Evolutionary conservation across 2,113 vertebrate species (phyloP).

Genomic region (Festucalex cinctus): DNA sequence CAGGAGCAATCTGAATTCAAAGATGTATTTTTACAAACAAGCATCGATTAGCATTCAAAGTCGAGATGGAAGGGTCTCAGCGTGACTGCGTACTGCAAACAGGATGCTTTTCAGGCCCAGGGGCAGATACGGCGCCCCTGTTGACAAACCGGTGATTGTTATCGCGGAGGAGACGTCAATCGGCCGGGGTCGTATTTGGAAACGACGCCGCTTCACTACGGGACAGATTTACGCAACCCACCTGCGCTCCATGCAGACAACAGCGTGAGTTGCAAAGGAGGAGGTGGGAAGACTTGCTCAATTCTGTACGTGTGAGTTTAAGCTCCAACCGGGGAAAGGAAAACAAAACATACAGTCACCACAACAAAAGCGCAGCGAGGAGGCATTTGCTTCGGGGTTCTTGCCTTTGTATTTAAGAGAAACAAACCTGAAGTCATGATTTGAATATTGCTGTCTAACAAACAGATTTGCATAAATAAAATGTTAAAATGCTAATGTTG

Average conservation of each 20-base stretch:
- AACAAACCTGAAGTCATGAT: constrained; percentile 14
- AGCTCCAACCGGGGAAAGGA: neutral
- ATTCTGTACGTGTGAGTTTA: neutral
- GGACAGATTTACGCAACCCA: constrained; percentile 37
- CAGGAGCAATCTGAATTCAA: constrained; percentile 35
- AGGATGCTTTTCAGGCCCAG: constrained; percentile 37
- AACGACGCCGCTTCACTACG: constrained; percentile 28
- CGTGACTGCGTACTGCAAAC: constrained; percentile 55
- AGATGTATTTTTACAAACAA: constrained; percentile 57
- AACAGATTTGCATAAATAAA: constrained; percentile 11
- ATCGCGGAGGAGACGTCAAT: constrained; percentile 55
- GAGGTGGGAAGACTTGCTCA: neutral
- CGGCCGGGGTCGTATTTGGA: constrained; percentile 41
- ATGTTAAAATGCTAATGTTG: constrained; percentile 2
- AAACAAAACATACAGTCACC: neutral
- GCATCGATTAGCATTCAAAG: constrained; percentile 55
- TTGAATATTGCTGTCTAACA: neutral
- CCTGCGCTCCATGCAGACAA: neutral
- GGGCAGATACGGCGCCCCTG: constrained; percentile 51
- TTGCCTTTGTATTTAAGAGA: constrained; percentile 1
- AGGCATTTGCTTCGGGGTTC: neutral
- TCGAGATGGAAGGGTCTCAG: constrained; percentile 51
- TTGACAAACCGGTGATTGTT: constrained; percentile 64
- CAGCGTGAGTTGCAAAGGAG: neutral
- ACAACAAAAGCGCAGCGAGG: neutral